Base-by-base conservation (phyloP, 2,797 vertebrate species). In the Ctenochaetus hawaiiensis region DNA sequence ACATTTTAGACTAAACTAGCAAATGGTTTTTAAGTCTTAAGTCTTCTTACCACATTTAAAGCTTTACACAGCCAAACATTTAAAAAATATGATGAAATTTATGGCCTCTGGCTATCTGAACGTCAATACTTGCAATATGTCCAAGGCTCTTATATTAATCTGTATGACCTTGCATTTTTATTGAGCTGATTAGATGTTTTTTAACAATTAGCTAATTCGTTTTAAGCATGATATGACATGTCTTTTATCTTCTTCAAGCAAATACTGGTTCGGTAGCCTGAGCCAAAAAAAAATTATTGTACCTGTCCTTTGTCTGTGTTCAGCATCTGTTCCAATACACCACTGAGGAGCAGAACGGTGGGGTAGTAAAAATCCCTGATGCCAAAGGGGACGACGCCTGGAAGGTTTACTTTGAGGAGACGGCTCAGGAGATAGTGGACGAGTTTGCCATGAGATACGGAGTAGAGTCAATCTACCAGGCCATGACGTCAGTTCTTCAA, bases 381-480 rank as follows among this genome's bases (percentile, higher is more conserved):
- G 98, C 98, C 62, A 99, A 99, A 87, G 98, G 98, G 0, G 98
- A 99, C 0, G 98, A 99, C 0, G 98, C 98, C 0, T 99, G 98
- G 98, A 99, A 99, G 85, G 98, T 99, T 8, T 99, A 99, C 87
- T 99, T 97, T 1, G 98, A 99, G 13, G 98, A 99, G 91, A 99
- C 98, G 0, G 97, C 98, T 0, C 98, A 99, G 92, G 98, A 99
- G 92, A 98, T 99, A 0, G 98, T 99, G 49, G 98, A 99, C 0
- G 98, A 99, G 93, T 99, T 99, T 57, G 98, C 98, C 48, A 99
- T 99, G 97, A 96, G 98, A 87, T 99, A 99, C 0, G 98, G 98
- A 1, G 97, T 99, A 4, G 98, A 99, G 91, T 99, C 98, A 90
- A 99, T 99, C 92, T 99, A 99, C 87, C 98, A 99, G 94, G 98